Conservation (phyloP, 2,113 vertebrate genomes). For the Falcunculus frontatus region DNA sequence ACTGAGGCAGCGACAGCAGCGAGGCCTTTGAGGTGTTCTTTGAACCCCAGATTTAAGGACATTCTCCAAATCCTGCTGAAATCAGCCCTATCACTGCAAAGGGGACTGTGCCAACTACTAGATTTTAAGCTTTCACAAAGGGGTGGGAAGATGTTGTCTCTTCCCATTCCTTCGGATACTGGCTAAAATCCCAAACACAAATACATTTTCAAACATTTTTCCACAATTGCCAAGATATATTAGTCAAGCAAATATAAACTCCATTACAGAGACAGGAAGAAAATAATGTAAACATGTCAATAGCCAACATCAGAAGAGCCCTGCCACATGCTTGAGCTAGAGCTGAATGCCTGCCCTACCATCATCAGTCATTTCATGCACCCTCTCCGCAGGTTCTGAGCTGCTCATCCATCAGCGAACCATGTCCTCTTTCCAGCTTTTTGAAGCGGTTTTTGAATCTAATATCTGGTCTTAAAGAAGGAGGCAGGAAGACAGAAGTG, state of each 20-base stretch:
- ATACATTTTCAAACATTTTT: background rate
- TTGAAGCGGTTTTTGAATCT: background rate
- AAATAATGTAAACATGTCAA: background rate
- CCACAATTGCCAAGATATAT: background rate
- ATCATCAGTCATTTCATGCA: background rate
- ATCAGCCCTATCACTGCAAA: background rate
- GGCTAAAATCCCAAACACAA: background rate
- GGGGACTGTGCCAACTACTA: background rate
- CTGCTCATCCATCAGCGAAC: background rate
- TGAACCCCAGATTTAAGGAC: background rate
- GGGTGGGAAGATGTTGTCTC: background rate
- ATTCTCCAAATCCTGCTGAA: background rate
- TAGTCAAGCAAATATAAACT: background rate
- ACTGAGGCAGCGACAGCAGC: background rate
- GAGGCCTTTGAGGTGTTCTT: background rate
- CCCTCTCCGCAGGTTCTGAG: background rate
- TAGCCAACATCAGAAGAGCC: background rate
- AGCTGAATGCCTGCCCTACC: background rate
- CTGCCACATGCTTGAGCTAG: background rate
- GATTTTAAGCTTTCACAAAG: background rate
- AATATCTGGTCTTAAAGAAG: background rate
- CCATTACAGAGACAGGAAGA: background rate
- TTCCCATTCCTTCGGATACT: background rate
- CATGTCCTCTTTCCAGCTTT: background rate
- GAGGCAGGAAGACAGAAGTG: background rate